Percentiles rank a stretch among this genome's conserved stretches.
Evolutionary conservation across 2,113 vertebrate genomes (phyloP).

Genomic region (Anas platyrhynchos): DNA sequence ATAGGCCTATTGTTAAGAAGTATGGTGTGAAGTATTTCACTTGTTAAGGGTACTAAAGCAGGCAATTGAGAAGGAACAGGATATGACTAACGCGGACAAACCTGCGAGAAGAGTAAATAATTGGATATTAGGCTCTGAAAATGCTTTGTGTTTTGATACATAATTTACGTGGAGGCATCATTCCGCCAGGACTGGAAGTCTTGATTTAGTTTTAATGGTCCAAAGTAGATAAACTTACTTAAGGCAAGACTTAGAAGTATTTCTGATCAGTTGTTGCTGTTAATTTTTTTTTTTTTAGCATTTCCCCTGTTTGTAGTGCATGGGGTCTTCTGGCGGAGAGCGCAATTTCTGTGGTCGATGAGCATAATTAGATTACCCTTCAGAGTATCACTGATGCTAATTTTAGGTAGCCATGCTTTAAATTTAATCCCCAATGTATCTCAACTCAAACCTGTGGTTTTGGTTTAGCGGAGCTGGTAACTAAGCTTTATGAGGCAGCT

Average conservation of each 20-base stretch:
- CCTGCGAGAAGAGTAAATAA: not conserved
- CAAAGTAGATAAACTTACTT: not conserved
- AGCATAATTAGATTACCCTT: not conserved
- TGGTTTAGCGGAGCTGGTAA: conserved; percentile 92
- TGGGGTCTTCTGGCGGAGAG: not conserved
- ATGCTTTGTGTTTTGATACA: not conserved
- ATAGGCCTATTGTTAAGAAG: not conserved
- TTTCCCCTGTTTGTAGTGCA: not conserved
- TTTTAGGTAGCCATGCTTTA: not conserved
- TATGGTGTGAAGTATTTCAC: not conserved
- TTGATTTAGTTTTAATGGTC: not conserved
- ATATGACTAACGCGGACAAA: not conserved
- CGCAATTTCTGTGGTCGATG: not conserved
- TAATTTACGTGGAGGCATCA: not conserved
- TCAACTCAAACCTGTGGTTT: conserved; percentile 35
- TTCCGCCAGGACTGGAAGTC: not conserved
- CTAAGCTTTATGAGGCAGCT: conserved; percentile 96
- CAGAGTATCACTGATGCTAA: not conserved
- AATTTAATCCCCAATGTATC: not conserved
- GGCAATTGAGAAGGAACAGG: not conserved
- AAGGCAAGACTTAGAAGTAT: not conserved
- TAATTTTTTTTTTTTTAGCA: not conserved
- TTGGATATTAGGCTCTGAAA: not conserved
- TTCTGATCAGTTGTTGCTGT: not conserved
- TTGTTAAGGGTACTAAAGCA: not conserved